Base-by-base conservation (phyloP, 2,888 invertebrate species). In the Andrena hattorfiana region DNA sequence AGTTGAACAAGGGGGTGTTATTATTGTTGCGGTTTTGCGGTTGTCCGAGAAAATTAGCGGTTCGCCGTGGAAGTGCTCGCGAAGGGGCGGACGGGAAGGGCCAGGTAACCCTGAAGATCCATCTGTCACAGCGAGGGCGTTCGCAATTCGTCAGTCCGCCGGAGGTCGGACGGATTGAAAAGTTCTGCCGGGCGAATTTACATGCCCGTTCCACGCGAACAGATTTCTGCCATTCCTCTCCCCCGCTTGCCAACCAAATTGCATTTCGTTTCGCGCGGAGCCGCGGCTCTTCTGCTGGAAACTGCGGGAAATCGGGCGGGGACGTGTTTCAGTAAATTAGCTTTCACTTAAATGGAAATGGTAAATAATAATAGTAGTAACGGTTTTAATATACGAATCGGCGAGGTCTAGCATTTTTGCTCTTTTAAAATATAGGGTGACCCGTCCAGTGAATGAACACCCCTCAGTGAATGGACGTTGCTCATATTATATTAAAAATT, bases 21-120 rank as follows among this genome's bases (percentile, higher is more conserved):
- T 93, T 93, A 92, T 92, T 91, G 85, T 87, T 91, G 92, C 86
- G 92, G 91, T 91, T 92, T 92, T 92, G 90, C 85, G 92, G 91
- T 92, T 90, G 91, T 92, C 90, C 91, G 88, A 89, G 91, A 89
- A 92, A 92, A 92, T 93, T 92, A 91, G 90, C 89, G 92, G 88
- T 88, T 88, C 77, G 77, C 70, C 62, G 68, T 10, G 68, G 62
- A 64, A 77, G 60, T 60, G 78, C 75, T 76, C 71, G 77, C 77
- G 82, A 81, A 63, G 70, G 85, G 87, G 85, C 87, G 86, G 85
- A 86, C 83, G 76, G 72, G 70, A 68, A 16, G 67, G 26, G 30
- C 85, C 74, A 79, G 85, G 78, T 84, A 89, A 85, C 89, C 85
- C 88, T 81, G 77, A 87, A 56, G 86, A 89, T 91, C 90, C 91